These are phyloP conservation scores for Anastatus disparis DNA, from an alignment of 1,140 invertebrate species.

Conservation along the genomic window DNA sequence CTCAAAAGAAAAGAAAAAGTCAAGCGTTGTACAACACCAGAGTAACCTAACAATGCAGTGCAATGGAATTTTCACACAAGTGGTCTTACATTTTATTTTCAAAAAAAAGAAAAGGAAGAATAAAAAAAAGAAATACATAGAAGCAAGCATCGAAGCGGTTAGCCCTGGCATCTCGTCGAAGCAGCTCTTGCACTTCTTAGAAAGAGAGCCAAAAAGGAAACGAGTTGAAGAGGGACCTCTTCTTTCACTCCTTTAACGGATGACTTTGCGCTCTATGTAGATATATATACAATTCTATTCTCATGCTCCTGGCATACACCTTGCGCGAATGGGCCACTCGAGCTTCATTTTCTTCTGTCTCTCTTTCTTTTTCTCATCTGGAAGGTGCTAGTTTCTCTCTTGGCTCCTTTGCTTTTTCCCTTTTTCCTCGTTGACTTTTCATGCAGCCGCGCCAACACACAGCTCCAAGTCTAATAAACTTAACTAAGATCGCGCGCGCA, in stretches of 20 bases:
- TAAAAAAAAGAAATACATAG: too few relatives aligned
- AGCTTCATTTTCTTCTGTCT: conserved; percentile 16
- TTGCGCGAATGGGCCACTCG: neutral
- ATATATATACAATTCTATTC: too few relatives aligned
- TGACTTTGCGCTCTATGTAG: conserved; percentile 4
- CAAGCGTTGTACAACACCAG: too few relatives aligned
- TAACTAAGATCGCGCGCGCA: conserved; percentile 17
- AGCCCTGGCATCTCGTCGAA: too few relatives aligned
- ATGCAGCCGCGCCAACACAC: too few relatives aligned
- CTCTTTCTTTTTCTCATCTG: too few relatives aligned
- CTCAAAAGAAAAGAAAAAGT: too few relatives aligned
- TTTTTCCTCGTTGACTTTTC: neutral
- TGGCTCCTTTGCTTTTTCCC: neutral
- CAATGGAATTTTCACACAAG: neutral
- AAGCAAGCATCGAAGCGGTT: too few relatives aligned
- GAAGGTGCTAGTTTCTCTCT: neutral
- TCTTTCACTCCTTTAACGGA: neutral
- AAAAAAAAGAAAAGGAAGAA: neutral
- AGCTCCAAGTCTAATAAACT: conserved; percentile 27
- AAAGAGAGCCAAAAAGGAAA: too few relatives aligned
- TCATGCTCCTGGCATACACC: neutral
- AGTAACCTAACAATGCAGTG: neutral
- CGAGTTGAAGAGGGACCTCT: neutral
- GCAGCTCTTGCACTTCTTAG: neutral
- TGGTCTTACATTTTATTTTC: neutral